Evolutionary conservation across 2,888 invertebrate species (phyloP).

Genomic region (Idaea aversata): DNA sequence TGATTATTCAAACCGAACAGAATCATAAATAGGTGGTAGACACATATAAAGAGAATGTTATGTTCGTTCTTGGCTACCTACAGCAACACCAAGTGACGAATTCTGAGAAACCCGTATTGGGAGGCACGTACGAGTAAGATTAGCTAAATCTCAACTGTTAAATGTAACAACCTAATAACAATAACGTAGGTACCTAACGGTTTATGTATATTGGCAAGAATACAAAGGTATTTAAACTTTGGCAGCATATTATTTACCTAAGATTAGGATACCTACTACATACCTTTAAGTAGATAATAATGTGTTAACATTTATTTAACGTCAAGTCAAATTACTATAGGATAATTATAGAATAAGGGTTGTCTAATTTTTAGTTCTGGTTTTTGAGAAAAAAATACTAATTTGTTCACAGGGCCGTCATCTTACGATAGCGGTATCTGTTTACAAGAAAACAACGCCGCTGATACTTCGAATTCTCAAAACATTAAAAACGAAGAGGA

Average conservation of each 20-base stretch:
- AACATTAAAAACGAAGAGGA: slow-evolving; percentile 61
- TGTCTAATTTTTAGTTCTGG: no score
- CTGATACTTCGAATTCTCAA: slow-evolving; percentile 51
- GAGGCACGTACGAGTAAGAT: slow-evolving; percentile 73
- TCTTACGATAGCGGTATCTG: slow-evolving; percentile 62
- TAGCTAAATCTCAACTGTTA: slow-evolving; percentile 63
- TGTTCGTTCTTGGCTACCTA: slow-evolving; percentile 49
- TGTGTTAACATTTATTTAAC: no score
- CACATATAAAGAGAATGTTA: slow-evolving; percentile 19
- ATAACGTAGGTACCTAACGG: slow-evolving; percentile 33
- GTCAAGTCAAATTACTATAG: no score
- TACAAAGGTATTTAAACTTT: slow-evolving; percentile 3
- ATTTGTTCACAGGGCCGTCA: slow-evolving; percentile 44
- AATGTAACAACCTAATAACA: slow-evolving; percentile 62
- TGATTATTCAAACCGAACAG: neutral
- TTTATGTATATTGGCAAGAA: neutral
- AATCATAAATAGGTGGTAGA: neutral
- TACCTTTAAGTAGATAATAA: neutral
- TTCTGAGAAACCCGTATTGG: slow-evolving; percentile 73
- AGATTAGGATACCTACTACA: slow-evolving; percentile 2
- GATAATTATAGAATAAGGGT: no score
- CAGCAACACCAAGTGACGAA: slow-evolving; percentile 52
- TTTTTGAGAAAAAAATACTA: neutral
- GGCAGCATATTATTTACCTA: slow-evolving; percentile 3
- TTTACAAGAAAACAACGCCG: slow-evolving; percentile 52